Percentiles rank a stretch among this genome's conserved stretches.
phyloP scores from a whole-genome alignment of 23 tunicate species.

The Botrylloides violaceus region DNA sequence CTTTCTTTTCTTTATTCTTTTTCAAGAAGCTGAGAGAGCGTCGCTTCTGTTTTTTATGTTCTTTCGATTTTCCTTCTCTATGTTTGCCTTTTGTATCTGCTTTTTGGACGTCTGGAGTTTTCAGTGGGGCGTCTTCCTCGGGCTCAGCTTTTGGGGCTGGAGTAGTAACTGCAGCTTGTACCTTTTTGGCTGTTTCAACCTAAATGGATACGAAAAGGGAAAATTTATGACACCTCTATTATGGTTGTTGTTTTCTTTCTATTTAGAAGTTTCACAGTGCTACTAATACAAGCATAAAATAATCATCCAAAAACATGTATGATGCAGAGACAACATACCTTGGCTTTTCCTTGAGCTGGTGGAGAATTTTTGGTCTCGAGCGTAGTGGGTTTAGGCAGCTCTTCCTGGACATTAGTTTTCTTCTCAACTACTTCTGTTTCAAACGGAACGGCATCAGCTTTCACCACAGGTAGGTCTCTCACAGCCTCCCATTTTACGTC shows the following conservation, averaged over 20 bases:
- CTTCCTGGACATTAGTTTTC: neutral
- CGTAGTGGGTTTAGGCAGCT: neutral
- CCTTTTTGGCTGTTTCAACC: too few relatives aligned
- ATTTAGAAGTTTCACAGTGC: too few relatives aligned
- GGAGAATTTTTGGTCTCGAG: neutral
- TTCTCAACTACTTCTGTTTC: neutral
- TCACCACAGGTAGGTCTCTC: too few relatives aligned
- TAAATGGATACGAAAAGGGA: too few relatives aligned
- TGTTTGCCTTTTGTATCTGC: constrained; percentile 7
- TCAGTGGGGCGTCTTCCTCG: neutral
- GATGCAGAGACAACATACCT: too few relatives aligned
- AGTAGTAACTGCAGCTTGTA: constrained; percentile 6
- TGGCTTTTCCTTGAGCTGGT: neutral
- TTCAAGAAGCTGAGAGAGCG: constrained; percentile 87
- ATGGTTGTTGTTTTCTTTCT: too few relatives aligned
- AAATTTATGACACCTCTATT: too few relatives aligned
- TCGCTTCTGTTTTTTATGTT: constrained; percentile 70
- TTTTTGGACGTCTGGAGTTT: constrained; percentile 2
- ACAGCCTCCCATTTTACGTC: too few relatives aligned
- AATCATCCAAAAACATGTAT: too few relatives aligned
- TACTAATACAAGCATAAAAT: too few relatives aligned
- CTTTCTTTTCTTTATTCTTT: constrained; percentile 69
- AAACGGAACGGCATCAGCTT: too few relatives aligned
- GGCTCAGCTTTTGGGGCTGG: constrained; percentile 21
- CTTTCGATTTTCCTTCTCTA: neutral